Evolutionary conservation across 2,113 vertebrate species (phyloP), one percentile per base, ranked within the genome.

Genomic region (Camelus bactrianus): DNA sequence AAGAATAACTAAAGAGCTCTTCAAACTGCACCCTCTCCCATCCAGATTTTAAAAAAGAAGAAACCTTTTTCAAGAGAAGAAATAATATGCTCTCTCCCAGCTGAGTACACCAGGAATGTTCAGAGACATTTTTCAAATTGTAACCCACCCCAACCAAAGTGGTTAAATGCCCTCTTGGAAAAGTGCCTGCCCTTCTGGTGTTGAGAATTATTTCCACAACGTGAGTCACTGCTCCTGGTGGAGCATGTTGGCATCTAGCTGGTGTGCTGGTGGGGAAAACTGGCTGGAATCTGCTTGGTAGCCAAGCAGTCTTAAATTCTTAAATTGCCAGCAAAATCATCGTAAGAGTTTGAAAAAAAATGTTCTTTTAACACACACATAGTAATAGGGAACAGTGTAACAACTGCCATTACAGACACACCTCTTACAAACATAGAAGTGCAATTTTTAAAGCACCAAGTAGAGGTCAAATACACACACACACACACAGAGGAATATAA

Each of bases 231-330:
- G 5, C 24, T 96, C 16, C 60, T 38, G 6, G 38, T 52, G 54
- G 58, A 52, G 19, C 6, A 10, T 65, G 10, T 38, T 10, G 30
- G 73, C 38, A 22, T 65, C 81, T 79, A 64, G 42, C 16, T 93
- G 30, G 3, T 67, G 42, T 92, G 32, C 42, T 32, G 3, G 24
- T 52, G 22, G 48, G n/a, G n/a, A 88, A 62, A 77, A 20, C 69
- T 93, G 70, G 6, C n/a, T 88, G 38, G 42, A 85, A 79, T 5
- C 26, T 56, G 20, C 50, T 56, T 35, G 8, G 13, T 69, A 69
- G 60, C 67, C 80, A 83, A 62, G 26, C 9, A 30, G 75, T 96
- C 58, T 91, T 75, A 87, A 60, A 72, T 35, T 93, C 75, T 95
- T 69, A 26, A 46, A 73, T 48, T 75, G 11, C 35, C 56, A 3